A percentile compares a stretch with the other conserved stretches of the same genome.
These are phyloP conservation scores for Notechis scutatus DNA, from an alignment of 2,113 vertebrate species.

Conservation along the genomic window DNA sequence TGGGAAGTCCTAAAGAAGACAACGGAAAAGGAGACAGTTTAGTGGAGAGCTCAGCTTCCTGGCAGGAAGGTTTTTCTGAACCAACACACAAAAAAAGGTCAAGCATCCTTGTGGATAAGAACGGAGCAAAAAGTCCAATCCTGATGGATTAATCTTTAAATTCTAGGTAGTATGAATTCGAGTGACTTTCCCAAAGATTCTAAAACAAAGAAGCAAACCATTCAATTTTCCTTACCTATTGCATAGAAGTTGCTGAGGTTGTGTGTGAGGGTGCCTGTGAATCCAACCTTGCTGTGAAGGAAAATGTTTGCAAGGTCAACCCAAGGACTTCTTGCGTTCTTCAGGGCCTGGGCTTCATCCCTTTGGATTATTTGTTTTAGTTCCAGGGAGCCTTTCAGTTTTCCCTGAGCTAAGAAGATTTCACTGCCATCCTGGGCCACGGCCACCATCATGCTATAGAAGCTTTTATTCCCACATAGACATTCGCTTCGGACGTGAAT, in stretches of 20 bases:
- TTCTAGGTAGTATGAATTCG: neutral
- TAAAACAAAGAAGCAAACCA: neutral
- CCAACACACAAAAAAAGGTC: neutral
- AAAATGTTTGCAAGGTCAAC: slow-evolving; percentile 60
- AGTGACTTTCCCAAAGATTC: neutral
- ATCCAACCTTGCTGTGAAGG: slow-evolving; percentile 16
- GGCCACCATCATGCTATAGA: slow-evolving; percentile 34
- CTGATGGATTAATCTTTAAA: neutral
- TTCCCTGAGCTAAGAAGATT: slow-evolving; percentile 43
- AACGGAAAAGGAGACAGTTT: neutral
- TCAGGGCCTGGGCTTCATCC: slow-evolving; percentile 60
- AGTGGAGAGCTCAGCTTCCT: neutral
- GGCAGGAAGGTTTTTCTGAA: neutral
- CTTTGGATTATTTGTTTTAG: slow-evolving; percentile 20
- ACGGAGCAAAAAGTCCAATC: neutral
- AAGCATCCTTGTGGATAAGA: neutral
- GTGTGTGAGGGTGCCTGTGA: slow-evolving; percentile 67
- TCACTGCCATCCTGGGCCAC: slow-evolving; percentile 56
- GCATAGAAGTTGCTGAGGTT: slow-evolving; percentile 59
- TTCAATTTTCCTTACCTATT: slow-evolving; percentile 66
- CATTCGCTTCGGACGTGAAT: slow-evolving; percentile 70
- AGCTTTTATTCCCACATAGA: slow-evolving; percentile 24
- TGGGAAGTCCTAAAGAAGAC: slow-evolving; percentile 68
- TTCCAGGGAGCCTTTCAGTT: slow-evolving; percentile 37
- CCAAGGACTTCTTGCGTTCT: slow-evolving; percentile 61